Conservation (phyloP, 2,113 vertebrate genomes). For the Oncorhynchus tshawytscha region DNA sequence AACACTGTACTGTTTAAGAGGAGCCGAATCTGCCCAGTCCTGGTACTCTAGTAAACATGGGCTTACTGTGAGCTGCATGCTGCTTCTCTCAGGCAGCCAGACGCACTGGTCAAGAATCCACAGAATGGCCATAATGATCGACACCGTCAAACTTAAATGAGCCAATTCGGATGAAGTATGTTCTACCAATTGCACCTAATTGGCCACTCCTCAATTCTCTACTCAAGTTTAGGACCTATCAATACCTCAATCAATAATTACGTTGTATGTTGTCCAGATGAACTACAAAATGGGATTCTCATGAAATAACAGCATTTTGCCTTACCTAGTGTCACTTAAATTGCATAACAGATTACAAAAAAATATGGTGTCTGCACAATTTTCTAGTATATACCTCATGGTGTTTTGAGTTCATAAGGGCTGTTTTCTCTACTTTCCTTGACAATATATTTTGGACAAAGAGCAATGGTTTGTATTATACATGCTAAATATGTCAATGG, state of each 20-base stretch:
- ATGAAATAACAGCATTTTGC: conserved; percentile 40
- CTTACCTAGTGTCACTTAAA: conserved; percentile 45
- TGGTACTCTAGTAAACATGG: background rate
- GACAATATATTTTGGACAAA: conserved; percentile 42
- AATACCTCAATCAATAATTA: conserved; percentile 8
- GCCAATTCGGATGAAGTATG: conserved; percentile 9
- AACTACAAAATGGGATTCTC: conserved; percentile 32
- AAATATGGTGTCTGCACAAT: conserved; percentile 55
- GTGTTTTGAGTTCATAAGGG: conserved; percentile 60
- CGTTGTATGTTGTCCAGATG: conserved; percentile 29
- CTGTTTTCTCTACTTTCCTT: conserved; percentile 46
- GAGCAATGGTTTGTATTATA: conserved; percentile 49
- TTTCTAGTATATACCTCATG: conserved; percentile 72
- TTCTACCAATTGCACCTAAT: background rate
- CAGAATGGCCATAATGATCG: conserved; percentile 17
- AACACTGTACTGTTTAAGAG: conserved; percentile 10
- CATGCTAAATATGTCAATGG: conserved; percentile 36
- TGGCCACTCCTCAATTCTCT: conserved; percentile 12
- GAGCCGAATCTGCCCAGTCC: background rate
- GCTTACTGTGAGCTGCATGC: conserved; percentile 14
- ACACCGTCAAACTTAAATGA: conserved; percentile 37
- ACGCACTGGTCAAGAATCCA: conserved; percentile 12
- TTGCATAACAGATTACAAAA: conserved; percentile 39
- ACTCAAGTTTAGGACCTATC: conserved; percentile 15
- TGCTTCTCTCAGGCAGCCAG: background rate